These are phyloP conservation scores for Sturnira hondurensis DNA, from an alignment of 2,113 vertebrate species.

Conservation along the genomic window DNA sequence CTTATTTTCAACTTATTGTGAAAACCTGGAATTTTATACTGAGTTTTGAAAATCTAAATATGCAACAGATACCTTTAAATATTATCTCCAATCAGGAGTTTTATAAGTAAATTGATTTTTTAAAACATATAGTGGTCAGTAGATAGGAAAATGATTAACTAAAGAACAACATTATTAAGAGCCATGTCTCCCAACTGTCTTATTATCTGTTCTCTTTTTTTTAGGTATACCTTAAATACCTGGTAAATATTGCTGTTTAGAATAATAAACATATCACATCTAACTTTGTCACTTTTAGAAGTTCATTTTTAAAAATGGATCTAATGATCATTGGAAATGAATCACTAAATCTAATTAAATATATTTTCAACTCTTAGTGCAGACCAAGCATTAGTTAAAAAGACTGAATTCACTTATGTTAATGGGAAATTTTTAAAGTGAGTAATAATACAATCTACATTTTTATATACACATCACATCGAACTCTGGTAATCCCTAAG, in stretches of 20 bases:
- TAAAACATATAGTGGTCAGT: conserved; percentile 17
- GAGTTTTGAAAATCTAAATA: conserved; percentile 39
- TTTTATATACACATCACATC: neutral
- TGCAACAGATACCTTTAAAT: conserved; percentile 57
- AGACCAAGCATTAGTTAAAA: conserved; percentile 14
- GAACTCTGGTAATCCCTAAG: conserved; percentile 52
- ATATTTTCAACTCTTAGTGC: conserved; percentile 30
- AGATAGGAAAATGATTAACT: conserved; percentile 37
- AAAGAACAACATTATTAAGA: conserved; percentile 13
- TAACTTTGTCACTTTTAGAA: conserved; percentile 35
- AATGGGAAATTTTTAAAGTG: neutral
- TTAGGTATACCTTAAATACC: conserved; percentile 41
- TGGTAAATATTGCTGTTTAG: neutral
- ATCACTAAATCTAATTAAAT: conserved; percentile 47
- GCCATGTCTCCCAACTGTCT: conserved; percentile 30
- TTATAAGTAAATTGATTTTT: conserved; percentile 58
- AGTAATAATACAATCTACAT: neutral
- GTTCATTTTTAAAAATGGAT: conserved; percentile 3
- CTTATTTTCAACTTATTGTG: conserved; percentile 54
- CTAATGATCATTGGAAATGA: conserved; percentile 35
- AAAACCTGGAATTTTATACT: conserved; percentile 44
- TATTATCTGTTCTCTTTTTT: neutral
- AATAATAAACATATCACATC: neutral
- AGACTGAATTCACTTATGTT: neutral
- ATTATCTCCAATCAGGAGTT: conserved; percentile 58